phyloP scores from a whole-genome alignment of 2,888 invertebrate genomes.

The Drosophila suboccidentalis region DNA sequence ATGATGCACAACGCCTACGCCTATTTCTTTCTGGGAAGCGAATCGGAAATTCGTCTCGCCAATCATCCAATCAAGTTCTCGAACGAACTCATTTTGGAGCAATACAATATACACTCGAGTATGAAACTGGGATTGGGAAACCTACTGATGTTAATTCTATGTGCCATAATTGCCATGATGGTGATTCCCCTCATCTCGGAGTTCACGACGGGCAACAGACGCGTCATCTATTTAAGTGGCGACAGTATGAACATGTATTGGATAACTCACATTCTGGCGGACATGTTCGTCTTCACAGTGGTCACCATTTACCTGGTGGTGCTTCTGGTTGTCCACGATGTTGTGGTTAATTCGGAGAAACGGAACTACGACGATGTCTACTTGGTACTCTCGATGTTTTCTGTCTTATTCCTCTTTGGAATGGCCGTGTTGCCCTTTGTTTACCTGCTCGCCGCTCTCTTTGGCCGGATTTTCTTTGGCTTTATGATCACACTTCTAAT shows the following conservation, averaged over 20 bases:
- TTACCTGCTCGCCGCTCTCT: background rate
- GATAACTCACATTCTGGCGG: conserved; percentile 1
- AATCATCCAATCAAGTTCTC: conserved; percentile 19
- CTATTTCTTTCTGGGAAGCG: background rate
- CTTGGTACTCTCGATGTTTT: background rate
- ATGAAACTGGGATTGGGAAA: conserved; percentile 10
- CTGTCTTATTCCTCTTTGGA: conserved; percentile 15
- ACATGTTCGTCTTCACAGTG: background rate
- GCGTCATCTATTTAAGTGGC: conserved; percentile 3
- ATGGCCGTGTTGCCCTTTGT: conserved; percentile 25
- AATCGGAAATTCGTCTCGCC: background rate
- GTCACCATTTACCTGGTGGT: background rate
- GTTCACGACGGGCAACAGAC: background rate
- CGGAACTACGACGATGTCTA: conserved; percentile 7
- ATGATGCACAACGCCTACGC: conserved; percentile 33
- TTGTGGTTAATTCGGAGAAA: background rate
- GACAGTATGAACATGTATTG: conserved; percentile 1
- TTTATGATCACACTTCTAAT: conserved; percentile 13
- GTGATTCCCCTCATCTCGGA: conserved; percentile 17
- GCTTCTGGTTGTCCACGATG: conserved; percentile 1
- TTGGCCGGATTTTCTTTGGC: background rate
- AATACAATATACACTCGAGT: background rate
- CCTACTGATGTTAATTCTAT: background rate
- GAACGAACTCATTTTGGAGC: background rate
- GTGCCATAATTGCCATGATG: background rate